A percentile compares a stretch with the other conserved stretches of the same genome.
These are phyloP conservation scores for Synergus itoensis DNA, from an alignment of 2,888 invertebrate genomes.

Conservation along the genomic window DNA sequence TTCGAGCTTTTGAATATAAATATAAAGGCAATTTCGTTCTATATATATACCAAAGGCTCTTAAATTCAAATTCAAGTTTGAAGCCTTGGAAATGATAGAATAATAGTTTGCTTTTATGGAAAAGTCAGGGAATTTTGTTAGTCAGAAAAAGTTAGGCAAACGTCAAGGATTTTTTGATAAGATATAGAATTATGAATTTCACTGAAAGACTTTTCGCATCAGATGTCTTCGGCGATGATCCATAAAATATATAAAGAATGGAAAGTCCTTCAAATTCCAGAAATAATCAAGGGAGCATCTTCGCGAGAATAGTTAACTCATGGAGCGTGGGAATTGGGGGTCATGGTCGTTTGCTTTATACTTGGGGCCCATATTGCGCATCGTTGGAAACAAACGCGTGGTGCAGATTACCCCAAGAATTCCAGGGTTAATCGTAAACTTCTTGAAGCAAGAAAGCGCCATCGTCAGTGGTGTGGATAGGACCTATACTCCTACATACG, in stretches of 20 bases:
- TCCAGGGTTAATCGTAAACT: slow-evolving; percentile 47
- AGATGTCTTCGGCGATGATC: slow-evolving; percentile 24
- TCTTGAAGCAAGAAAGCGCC: slow-evolving; percentile 38
- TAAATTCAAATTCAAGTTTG: no score
- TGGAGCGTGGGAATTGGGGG: slow-evolving; percentile 62
- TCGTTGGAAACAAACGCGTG: slow-evolving; percentile 52
- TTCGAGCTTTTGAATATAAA: no score
- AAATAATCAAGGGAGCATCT: slow-evolving; percentile 38
- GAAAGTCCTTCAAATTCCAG: slow-evolving; percentile 39
- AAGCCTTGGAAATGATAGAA: no score
- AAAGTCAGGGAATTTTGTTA: no score
- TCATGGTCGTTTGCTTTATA: slow-evolving; percentile 57
- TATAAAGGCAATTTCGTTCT: no score
- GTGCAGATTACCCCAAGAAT: slow-evolving; percentile 48
- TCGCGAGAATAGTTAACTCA: slow-evolving; percentile 33
- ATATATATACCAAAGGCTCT: no score
- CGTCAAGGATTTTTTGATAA: no score
- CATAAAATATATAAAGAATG: slow-evolving; percentile 5
- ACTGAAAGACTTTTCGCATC: neutral
- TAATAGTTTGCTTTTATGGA: no score
- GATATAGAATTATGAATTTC: no score
- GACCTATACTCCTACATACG: slow-evolving; percentile 44
- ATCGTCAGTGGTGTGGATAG: slow-evolving; percentile 36
- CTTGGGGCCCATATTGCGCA: slow-evolving; percentile 44
- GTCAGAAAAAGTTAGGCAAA: no score